Evolutionary conservation across 2,888 invertebrate genomes (phyloP), one percentile per base, ranked within the genome.

Genomic region (Troilus luridus): DNA sequence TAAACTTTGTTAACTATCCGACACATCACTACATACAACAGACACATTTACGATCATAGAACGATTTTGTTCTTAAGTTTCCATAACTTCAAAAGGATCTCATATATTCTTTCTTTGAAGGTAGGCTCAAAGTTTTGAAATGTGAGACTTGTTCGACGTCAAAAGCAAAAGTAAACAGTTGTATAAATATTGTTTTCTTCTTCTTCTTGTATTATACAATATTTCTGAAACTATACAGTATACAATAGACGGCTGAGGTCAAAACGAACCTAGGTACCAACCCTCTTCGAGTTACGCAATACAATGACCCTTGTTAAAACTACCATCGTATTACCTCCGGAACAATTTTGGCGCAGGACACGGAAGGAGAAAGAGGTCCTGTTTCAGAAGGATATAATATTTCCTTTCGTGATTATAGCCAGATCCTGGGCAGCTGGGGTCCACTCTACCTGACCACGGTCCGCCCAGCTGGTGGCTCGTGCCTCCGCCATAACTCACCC

Each of bases 251-350:
- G 1, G 19, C 72, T 27, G 72, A 24, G 27, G n/a, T 41, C n/a
- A 64, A 1, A 72, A 27, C 14, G 27, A 67, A 9, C 27, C 17
- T 9, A 77, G 27, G 41, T 41, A 77, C 8, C n/a, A n/a, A 72
- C 72, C 72, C 72, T 77, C 72, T 41, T 77, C 72, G 7, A 8
- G 72, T 77, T 77, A 77, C 72, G 72, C 72, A 77, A 77, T 41
- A 77, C 72, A 77, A 41, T 24, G 24, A 67, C 7, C 72, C 72
- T 77, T 8, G 72, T 77, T 77, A 77, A 77, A 41, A 19, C 72
- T 77, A 41, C 41, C 8, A 77, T 41, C 72, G 8, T 17, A 24
- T 67, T 67, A 67, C 67, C 24, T 67, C 0, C 72, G 41, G 72
- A 77, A 77, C 72, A 41, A 77, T 77, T 77, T 77, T 77, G 17